Conservation (phyloP, 2,888 invertebrate species). For the Pseudococcus longispinus region DNA sequence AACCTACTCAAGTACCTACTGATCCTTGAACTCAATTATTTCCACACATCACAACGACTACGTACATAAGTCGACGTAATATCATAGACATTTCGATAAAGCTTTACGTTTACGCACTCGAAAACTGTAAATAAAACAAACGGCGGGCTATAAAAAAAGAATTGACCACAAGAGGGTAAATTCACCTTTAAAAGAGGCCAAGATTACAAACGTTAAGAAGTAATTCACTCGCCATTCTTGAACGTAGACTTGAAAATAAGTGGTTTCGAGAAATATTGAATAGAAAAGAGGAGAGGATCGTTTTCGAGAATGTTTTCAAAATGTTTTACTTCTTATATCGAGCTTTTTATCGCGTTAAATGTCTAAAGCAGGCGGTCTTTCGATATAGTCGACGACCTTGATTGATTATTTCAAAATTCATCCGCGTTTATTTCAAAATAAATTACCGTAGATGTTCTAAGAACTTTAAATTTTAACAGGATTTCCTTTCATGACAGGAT, state of each 20-base stretch:
- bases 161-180: neutral
- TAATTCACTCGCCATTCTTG: conserved; percentile 16
- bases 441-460: neutral
- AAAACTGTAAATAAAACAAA: conserved; percentile 30
- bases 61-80: neutral
- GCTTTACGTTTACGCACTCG: neutral
- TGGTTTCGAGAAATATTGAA: neutral
- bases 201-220: neutral
- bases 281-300: neutral
- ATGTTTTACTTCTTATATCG: neutral
- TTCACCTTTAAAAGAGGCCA: neutral
- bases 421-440: neutral
- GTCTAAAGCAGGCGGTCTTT: neutral
- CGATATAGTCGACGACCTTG: neutral
- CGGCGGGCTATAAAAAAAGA: conserved; percentile 1
- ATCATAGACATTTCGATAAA: conserved; percentile 17
- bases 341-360: neutral
- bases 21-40: conserved; percentile 19
- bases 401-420: neutral
- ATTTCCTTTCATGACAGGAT: neutral
- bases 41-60: neutral
- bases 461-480: neutral
- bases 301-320: neutral
- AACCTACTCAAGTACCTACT: neutral
- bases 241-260: neutral